A percentile compares a stretch with the other conserved stretches of the same genome.
Conservation (phyloP, 64 coral and sea anemone species). For the Dendronephthya gigantea region DNA sequence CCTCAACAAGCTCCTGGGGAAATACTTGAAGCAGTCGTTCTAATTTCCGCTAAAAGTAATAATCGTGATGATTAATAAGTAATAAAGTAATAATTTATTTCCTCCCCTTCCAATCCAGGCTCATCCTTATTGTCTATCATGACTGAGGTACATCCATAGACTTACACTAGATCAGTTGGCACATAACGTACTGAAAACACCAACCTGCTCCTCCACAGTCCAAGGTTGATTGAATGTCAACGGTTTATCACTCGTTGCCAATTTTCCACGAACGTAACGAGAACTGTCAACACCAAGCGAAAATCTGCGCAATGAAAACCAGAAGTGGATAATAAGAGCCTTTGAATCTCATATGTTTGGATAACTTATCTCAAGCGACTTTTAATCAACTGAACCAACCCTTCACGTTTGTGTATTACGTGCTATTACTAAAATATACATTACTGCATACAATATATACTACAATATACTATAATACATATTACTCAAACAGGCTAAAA, state of each 20-base stretch:
- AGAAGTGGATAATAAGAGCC: background rate
- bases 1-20: slow-evolving; percentile 79
- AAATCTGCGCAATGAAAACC: background rate
- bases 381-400: too few relatives aligned
- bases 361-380: too few relatives aligned
- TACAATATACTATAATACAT: background rate
- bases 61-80: too few relatives aligned
- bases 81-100: background rate
- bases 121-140: background rate
- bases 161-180: too few relatives aligned
- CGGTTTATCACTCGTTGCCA: slow-evolving; percentile 28
- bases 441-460: background rate
- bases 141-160: background rate
- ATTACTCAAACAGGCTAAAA: too few relatives aligned
- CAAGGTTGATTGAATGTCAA: slow-evolving; percentile 86
- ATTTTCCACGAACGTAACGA: slow-evolving; percentile 31
- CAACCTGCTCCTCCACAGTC: slow-evolving; percentile 77
- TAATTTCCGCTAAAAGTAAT: slow-evolving; percentile 58
- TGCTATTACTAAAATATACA: too few relatives aligned
- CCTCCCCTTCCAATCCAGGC: background rate
- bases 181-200: too few relatives aligned
- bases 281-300: background rate
- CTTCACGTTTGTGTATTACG: too few relatives aligned
- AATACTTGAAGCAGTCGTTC: slow-evolving; percentile 84
- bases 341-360: too few relatives aligned